Conservation (phyloP, 1,140 invertebrate species). For the Drosophila ogumai region DNA sequence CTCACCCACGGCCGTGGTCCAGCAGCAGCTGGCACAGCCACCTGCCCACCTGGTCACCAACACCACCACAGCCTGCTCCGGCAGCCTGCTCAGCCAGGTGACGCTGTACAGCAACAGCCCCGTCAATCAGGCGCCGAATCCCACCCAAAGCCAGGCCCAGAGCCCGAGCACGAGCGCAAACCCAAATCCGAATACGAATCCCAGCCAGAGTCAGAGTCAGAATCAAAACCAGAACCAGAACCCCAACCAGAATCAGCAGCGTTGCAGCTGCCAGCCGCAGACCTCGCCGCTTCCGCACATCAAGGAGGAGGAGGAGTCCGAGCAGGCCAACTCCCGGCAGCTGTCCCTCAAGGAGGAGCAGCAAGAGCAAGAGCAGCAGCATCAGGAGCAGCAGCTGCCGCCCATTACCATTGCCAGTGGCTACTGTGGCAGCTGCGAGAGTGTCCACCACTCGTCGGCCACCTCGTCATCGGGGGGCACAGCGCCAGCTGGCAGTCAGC, state of each 20-base stretch:
- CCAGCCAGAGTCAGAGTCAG: background rate
- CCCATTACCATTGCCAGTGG: conserved; percentile 68
- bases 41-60: conserved; percentile 12
- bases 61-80: conserved; percentile 11
- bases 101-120: conserved; percentile 40
- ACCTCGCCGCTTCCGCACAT: conserved; percentile 87
- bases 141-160: conserved; percentile 83
- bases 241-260: conserved; percentile 76
- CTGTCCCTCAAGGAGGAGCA: conserved; percentile 84
- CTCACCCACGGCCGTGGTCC: conserved; percentile 68
- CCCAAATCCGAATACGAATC: conserved; percentile 69
- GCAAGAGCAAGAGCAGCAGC: conserved; percentile 55
- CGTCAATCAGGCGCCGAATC: conserved; percentile 65
- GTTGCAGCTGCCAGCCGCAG: conserved; percentile 77
- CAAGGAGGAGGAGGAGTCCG: conserved; percentile 87
- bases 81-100: conserved; percentile 35
- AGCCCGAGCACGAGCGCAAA: conserved; percentile 20
- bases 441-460: conserved; percentile 71
- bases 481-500: conserved; percentile 8
- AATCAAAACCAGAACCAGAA: conserved; percentile 80
- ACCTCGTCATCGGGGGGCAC: conserved; percentile 61
- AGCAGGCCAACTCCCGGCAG: conserved; percentile 86
- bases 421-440: conserved; percentile 80
- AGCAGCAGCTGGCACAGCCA: conserved; percentile 31
- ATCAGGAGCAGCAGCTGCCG: conserved; percentile 33